Conservation (phyloP, 37 sponge, comb jelly and placozoan species). For the Tethya wilhelma region DNA sequence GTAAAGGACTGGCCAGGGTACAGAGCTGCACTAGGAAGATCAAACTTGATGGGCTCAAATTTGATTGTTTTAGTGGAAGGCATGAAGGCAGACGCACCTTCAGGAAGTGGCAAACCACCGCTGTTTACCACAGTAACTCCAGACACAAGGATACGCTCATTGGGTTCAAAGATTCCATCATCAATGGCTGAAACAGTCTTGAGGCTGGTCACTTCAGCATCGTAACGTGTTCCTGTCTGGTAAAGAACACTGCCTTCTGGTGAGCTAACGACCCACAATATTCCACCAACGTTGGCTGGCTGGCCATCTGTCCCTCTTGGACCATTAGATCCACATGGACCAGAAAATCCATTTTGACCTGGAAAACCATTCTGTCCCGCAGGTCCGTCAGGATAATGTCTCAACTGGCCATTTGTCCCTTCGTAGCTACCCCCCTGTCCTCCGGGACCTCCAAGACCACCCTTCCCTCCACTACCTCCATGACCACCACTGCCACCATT, state of each 20-base stretch:
- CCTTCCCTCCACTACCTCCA: conserved; percentile 66
- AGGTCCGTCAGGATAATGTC: conserved; percentile 27
- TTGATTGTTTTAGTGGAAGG: conserved; percentile 66
- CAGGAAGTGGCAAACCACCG: conserved; percentile 75
- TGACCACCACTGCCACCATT: conserved; percentile 62
- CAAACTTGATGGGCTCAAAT: conserved; percentile 68
- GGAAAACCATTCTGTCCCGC: conserved; percentile 25
- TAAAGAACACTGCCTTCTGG: conserved; percentile 56
- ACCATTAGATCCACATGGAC: conserved; percentile 47
- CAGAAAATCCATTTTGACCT: conserved; percentile 40
- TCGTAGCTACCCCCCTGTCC: conserved; percentile 38
- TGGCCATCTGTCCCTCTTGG: conserved; percentile 44
- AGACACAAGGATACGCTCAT: conserved; percentile 70
- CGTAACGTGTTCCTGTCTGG: conserved; percentile 64
- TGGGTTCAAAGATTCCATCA: conserved; percentile 89
- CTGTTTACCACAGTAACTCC: conserved; percentile 50
- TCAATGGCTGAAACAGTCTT: conserved; percentile 66
- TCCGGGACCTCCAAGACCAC: conserved; percentile 62
- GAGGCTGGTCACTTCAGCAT: conserved; percentile 53
- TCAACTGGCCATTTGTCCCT: conserved; percentile 36
- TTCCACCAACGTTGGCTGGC: conserved; percentile 53
- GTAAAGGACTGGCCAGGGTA: conserved; percentile 38
- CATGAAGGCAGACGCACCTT: conserved; percentile 55
- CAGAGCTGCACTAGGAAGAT: conserved; percentile 50
- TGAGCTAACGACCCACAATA: conserved; percentile 57